Evolutionary conservation across 35 echinoderm and acorn worm genomes (phyloP), one percentile per base, ranked within the genome.

Genomic region (Holothuria glaberrima): DNA sequence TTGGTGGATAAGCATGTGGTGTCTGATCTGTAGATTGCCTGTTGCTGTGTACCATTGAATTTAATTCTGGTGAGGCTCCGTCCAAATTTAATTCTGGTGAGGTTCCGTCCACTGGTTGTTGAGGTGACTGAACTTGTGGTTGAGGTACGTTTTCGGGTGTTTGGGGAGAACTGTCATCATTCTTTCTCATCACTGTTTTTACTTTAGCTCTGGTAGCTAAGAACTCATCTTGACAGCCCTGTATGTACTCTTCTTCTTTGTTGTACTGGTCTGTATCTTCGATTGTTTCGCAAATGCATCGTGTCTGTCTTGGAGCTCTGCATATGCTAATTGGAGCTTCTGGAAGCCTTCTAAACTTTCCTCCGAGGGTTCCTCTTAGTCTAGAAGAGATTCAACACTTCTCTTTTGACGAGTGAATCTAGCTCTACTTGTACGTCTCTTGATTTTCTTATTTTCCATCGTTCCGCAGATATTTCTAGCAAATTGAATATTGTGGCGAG

Each of bases 371-470:
- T 58, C 77, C 29, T 82, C 77, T 20, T 82, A 6, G 18, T 58
- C 77, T 4, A 82, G 38, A 13, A 82, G 41, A 9, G 4, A 13
- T 10, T 50, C 77, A 10, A 82, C 13, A 46, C 5, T 58, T 26
- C 25, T 9, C 25, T 26, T 82, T 48, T 82, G 77, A 2, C 77
- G 36, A n/a, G n/a, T n/a, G n/a, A n/a, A n/a, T n/a, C 50, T 82
- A 7, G 77, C 38, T 46, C 52, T 82, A 26, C 38, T 50, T 13
- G 77, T 82, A 13, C 77, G 77, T 82, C 77, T 82, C 50, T 58
- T 82, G 13, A 82, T 5, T 58, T 82, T 82, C 50, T 82, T 82
- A 14, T 82, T 46, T 16, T 82, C 77, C 77, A 82, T 82, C 77
- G 13, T 26, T 50, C 77, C 77, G 28, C 77, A 46, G 50, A 6